Conservation (phyloP, 2,797 vertebrate genomes). For the Ctenopoma kingsleyae region DNA sequence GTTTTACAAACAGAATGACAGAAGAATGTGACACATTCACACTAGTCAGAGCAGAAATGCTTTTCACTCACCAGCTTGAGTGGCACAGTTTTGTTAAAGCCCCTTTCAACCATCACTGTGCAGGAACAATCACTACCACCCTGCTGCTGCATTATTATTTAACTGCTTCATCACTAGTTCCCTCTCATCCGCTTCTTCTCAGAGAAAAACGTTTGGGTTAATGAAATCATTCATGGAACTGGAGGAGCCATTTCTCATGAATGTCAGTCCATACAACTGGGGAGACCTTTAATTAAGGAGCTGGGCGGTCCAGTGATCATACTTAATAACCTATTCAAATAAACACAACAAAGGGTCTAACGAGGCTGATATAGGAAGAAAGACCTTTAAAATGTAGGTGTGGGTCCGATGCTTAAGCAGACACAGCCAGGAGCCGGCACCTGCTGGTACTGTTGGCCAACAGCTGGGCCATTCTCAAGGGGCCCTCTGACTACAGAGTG, state of each 20-base stretch:
- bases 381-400: conserved; percentile 39
- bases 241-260: conserved; percentile 51
- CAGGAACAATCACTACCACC: conserved; percentile 66
- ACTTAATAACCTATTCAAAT: conserved; percentile 72
- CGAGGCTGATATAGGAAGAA: conserved; percentile 35
- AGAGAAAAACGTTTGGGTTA: conserved; percentile 34
- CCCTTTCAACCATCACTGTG: conserved; percentile 53
- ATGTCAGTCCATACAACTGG: conserved; percentile 58
- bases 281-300: conserved; percentile 62
- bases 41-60: conserved; percentile 25
- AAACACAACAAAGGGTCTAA: conserved; percentile 62
- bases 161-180: conserved; percentile 41
- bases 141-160: conserved; percentile 63
- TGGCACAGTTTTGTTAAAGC: conserved; percentile 24
- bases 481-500: conserved; percentile 19
- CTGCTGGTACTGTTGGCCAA: conserved; percentile 38
- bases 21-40: conserved; percentile 52
- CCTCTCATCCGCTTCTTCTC: conserved; percentile 57
- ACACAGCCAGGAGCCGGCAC: conserved; percentile 45
- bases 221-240: conserved; percentile 59
- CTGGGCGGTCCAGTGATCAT: conserved; percentile 72
- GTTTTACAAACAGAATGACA: conserved; percentile 41
- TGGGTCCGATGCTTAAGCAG: conserved; percentile 43
- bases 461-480: conserved; percentile 31
- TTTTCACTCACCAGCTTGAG: conserved; percentile 36